Evolutionary conservation across 2,113 vertebrate species (phyloP).

Genomic region (Eublepharis macularius): DNA sequence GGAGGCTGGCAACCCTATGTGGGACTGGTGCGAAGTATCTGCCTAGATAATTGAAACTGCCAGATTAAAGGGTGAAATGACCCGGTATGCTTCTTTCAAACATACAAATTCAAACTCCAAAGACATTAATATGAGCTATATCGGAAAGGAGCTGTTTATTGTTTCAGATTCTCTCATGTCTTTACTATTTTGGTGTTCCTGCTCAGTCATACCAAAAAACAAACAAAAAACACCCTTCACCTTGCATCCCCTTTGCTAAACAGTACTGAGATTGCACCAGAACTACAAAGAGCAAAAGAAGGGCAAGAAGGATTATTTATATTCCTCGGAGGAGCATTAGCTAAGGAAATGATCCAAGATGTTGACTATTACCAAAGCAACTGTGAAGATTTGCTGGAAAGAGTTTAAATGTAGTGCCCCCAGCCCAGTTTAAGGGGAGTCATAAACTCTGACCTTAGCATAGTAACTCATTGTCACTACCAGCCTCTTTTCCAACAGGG

Average conservation of each 20-base stretch:
- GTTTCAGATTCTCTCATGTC: not conserved
- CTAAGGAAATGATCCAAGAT: not conserved
- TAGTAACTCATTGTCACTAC: fast-evolving
- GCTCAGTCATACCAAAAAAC: not conserved
- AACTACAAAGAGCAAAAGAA: not conserved
- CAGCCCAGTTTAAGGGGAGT: not conserved
- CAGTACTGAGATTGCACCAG: too few species aligned
- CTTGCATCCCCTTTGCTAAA: not conserved
- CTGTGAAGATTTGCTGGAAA: not conserved
- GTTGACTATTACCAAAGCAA: not conserved
- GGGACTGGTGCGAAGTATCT: not conserved
- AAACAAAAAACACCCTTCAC: too few species aligned
- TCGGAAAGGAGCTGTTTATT: not conserved
- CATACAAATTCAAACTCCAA: not conserved
- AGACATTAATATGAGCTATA: not conserved
- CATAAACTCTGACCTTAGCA: not conserved
- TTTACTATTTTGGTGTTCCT: not conserved
- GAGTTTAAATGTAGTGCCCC: not conserved
- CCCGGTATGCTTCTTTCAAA: not conserved
- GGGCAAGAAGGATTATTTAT: not conserved
- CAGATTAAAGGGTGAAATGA: not conserved
- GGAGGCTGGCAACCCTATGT: too few species aligned
- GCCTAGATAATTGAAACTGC: not conserved
- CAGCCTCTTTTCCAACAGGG: fast-evolving
- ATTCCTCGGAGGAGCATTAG: fast-evolving